Conservation (phyloP, 2,888 invertebrate species). For the Malacosoma neustria region DNA sequence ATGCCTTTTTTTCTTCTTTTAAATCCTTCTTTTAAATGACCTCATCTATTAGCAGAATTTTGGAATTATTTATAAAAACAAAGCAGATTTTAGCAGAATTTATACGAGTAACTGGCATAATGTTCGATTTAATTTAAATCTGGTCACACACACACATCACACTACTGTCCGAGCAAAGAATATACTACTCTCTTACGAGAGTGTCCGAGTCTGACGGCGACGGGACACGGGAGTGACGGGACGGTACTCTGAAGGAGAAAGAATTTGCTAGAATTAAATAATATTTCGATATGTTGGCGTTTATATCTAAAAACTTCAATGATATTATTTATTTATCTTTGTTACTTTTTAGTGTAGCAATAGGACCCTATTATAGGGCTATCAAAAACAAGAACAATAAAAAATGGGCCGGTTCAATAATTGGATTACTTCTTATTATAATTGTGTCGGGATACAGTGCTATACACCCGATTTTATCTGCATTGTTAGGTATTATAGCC, state of each 20-base stretch:
- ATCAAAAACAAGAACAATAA: constrained; percentile 42
- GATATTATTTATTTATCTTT: constrained; percentile 84
- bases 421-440: constrained; percentile 47
- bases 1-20: no score
- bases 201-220: no score
- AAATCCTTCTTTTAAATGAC: no score
- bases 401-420: constrained; percentile 72
- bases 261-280: not conserved
- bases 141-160: no score
- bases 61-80: no score
- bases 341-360: constrained; percentile 78
- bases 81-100: no score
- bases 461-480: constrained; percentile 53
- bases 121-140: no score
- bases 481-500: constrained; percentile 39
- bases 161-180: no score
- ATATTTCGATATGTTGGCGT: constrained; percentile 36
- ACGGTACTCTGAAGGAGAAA: not conserved
- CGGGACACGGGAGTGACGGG: no score
- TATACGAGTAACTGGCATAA: no score
- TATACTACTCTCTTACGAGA: no score
- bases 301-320: constrained; percentile 78
- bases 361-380: constrained; percentile 79
- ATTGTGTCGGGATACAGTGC: constrained; percentile 55
- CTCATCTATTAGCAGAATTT: no score